Percentiles rank a stretch among this genome's conserved stretches.
These are phyloP conservation scores for Nomada ferruginata DNA, from an alignment of 2,888 invertebrate genomes.

Conservation along the genomic window DNA sequence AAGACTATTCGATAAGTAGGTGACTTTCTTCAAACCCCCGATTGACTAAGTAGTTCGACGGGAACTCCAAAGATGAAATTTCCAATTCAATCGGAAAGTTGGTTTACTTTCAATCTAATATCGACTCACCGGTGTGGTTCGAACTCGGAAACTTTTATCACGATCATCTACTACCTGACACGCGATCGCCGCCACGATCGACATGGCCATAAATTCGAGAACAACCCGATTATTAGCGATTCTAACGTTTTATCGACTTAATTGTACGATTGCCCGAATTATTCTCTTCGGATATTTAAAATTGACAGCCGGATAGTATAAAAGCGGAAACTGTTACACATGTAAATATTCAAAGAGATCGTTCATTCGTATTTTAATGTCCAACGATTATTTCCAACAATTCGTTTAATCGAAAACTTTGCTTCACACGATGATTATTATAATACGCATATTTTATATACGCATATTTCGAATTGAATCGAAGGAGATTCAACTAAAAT, in stretches of 20 bases:
- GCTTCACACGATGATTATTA: no score
- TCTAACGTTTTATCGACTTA: constrained; percentile 7
- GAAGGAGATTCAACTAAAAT: not conserved
- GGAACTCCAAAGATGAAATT: constrained; percentile 48
- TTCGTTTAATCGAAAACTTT: not conserved
- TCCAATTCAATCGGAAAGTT: constrained; percentile 67
- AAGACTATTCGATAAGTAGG: constrained; percentile 1
- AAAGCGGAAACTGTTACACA: not conserved
- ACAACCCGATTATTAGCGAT: constrained; percentile 6
- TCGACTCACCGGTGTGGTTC: constrained; percentile 23
- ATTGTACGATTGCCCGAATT: constrained; percentile 15
- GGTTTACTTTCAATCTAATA: constrained; percentile 67
- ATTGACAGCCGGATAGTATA: not conserved
- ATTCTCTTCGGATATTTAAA: not conserved
- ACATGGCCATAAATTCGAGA: constrained; percentile 3
- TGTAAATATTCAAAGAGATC: not conserved
- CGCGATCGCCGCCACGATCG: constrained; percentile 22
- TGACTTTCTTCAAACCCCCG: constrained; percentile 28
- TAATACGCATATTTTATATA: no score
- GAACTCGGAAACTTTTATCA: constrained; percentile 43
- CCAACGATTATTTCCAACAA: not conserved
- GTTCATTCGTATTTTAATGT: not conserved
- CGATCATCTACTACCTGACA: constrained; percentile 14
- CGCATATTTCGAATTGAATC: no score
- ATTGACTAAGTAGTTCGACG: constrained; percentile 15